Evolutionary conservation across 53 echinoderm and acorn worm genomes (phyloP).

Genomic region (Crossaster papposus): DNA sequence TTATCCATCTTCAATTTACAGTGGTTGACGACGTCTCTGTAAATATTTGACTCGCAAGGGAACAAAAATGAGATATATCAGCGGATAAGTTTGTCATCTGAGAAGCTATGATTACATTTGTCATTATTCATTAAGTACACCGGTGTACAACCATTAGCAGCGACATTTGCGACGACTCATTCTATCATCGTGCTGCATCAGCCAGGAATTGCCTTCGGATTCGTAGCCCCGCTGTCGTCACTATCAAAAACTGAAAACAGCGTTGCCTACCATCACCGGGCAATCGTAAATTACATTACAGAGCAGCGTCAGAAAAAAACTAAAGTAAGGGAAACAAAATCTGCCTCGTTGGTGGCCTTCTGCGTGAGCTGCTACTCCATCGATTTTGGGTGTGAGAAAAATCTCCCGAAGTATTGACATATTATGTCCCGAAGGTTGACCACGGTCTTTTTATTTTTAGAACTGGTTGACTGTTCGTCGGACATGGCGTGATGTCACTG

Average conservation of each 20-base stretch:
- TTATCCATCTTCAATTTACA: neutral
- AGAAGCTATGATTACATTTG: neutral
- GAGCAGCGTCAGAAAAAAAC: neutral
- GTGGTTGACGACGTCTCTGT: neutral
- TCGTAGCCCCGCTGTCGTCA: neutral
- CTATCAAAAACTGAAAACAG: neutral
- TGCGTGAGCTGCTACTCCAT: slow-evolving; percentile 2
- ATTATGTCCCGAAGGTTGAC: neutral
- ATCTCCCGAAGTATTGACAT: slow-evolving; percentile 17
- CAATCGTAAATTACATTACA: slow-evolving; percentile 38
- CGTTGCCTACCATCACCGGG: neutral
- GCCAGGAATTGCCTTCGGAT: neutral
- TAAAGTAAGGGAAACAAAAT: neutral
- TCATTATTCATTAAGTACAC: slow-evolving; percentile 9
- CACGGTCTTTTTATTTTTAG: neutral
- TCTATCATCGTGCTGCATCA: neutral
- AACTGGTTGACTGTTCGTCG: neutral
- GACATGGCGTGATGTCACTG: neutral
- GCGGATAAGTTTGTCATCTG: neutral
- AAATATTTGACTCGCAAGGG: neutral
- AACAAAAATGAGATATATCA: neutral
- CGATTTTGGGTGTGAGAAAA: slow-evolving; percentile 25
- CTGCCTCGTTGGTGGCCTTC: neutral
- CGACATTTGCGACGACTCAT: neutral
- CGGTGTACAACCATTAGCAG: neutral